Conservation (phyloP, 2,797 vertebrate genomes). For the Mallotus villosus region DNA sequence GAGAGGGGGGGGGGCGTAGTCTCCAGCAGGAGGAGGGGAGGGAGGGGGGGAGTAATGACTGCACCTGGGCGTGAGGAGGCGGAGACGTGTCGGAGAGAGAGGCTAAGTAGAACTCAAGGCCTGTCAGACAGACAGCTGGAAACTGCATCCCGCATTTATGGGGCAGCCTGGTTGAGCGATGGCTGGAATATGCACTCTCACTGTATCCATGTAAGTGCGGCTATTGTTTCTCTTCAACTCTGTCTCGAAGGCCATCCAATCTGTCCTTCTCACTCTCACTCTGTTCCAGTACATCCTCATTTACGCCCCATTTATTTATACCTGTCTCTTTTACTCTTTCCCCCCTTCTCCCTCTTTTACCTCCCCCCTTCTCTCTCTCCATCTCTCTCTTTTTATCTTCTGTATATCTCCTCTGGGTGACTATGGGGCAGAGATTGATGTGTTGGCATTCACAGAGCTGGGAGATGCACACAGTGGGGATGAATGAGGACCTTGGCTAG, state of each 20-base stretch:
- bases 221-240: neutral
- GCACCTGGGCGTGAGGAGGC: conserved; percentile 30
- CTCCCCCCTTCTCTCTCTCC: neutral
- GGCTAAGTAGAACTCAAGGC: conserved; percentile 22
- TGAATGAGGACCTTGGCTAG: conserved; percentile 15
- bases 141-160: conserved; percentile 41
- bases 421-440: conserved; percentile 32
- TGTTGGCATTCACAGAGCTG: conserved; percentile 20
- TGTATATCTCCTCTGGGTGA: conserved; percentile 14
- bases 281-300: too few relatives aligned
- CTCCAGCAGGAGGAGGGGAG: conserved; percentile 1
- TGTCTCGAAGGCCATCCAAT: too few relatives aligned
- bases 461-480: neutral
- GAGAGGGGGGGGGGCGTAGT: too few relatives aligned
- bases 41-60: conserved; percentile 27
- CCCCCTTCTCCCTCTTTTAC: neutral
- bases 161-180: conserved; percentile 22
- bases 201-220: neutral
- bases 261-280: conserved; percentile 22
- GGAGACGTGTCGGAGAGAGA: conserved; percentile 24
- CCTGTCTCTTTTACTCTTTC: neutral
- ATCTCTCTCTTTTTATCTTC: neutral
- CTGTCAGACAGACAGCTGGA: conserved; percentile 41
- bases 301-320: too few relatives aligned
- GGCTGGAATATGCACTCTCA: neutral